Conservation (phyloP, 2,888 invertebrate genomes). For the Eupithecia tripunctaria region DNA sequence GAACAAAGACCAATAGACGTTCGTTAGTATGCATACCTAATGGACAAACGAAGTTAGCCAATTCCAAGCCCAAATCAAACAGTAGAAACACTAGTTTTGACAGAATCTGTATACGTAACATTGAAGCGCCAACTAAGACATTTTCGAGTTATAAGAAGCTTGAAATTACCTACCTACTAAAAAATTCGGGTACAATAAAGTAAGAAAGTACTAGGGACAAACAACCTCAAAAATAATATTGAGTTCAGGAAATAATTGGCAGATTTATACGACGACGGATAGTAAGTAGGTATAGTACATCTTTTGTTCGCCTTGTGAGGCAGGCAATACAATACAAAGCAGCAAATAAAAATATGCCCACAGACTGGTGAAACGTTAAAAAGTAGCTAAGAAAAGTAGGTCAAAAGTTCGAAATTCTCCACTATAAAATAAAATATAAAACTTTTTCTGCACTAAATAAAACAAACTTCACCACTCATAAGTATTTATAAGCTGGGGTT, state of each 20-base stretch:
- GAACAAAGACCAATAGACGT: conserved; percentile 8
- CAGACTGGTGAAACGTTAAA: not conserved
- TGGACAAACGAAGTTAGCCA: not conserved
- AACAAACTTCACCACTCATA: not conserved
- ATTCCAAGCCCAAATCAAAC: not conserved
- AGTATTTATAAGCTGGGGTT: not conserved
- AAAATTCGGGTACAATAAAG: not conserved
- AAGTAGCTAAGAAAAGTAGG: not conserved
- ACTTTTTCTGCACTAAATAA: not conserved
- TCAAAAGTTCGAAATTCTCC: not conserved
- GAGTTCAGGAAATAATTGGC: not conserved
- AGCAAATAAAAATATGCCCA: not conserved
- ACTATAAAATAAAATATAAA: not conserved
- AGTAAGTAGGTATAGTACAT: not conserved
- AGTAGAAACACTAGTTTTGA: not conserved
- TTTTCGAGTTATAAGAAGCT: not conserved
- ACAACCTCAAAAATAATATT: not conserved
- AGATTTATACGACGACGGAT: not conserved
- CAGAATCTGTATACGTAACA: not conserved
- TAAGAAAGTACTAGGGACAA: not conserved
- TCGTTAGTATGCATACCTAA: conserved; percentile 17
- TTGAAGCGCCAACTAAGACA: not conserved
- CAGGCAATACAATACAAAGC: not conserved
- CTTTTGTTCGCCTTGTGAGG: not conserved
- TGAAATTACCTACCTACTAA: conserved; percentile 10